Evolutionary conservation across 2,888 invertebrate genomes (phyloP).

Genomic region (Napeogenes inachia): DNA sequence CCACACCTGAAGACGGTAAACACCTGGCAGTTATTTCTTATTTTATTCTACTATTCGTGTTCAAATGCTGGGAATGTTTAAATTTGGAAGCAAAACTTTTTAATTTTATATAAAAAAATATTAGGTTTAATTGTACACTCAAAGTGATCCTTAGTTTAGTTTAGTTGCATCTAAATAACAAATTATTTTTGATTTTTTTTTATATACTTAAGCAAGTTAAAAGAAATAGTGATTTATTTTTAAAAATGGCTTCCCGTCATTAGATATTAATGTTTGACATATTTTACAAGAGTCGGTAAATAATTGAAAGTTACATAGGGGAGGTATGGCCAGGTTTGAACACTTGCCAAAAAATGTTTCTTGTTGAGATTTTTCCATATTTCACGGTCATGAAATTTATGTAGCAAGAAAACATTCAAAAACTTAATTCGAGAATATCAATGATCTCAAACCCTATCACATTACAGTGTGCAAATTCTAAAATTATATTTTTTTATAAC

Average conservation of each 20-base stretch:
- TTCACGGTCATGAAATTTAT: conserved; percentile 59
- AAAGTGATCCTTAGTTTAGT: too few relatives aligned
- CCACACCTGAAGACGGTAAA: conserved; percentile 67
- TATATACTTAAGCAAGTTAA: too few relatives aligned
- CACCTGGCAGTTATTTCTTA: conserved; percentile 70
- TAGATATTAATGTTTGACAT: conserved; percentile 21
- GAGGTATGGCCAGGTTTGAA: conserved; percentile 58
- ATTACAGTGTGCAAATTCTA: background rate
- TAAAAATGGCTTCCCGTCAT: too few relatives aligned
- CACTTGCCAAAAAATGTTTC: conserved; percentile 57
- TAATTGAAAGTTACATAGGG: conserved; percentile 39
- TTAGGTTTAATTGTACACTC: too few relatives aligned
- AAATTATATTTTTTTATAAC: background rate
- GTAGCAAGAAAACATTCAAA: conserved; percentile 52
- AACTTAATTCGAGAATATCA: conserved; percentile 49
- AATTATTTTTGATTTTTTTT: too few relatives aligned
- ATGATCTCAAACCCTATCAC: conserved; percentile 36
- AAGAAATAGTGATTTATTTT: too few relatives aligned
- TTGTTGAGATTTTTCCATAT: conserved; percentile 51
- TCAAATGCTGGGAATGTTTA: too few relatives aligned
- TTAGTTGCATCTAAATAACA: too few relatives aligned
- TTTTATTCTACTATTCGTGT: conserved; percentile 40
- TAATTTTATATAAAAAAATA: too few relatives aligned
- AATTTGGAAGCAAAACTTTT: too few relatives aligned
- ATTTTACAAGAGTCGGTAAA: conserved; percentile 35